A percentile compares a stretch with the other conserved stretches of the same genome.
phyloP scores from a whole-genome alignment of 2,888 invertebrate genomes.

The Nomada flava region DNA sequence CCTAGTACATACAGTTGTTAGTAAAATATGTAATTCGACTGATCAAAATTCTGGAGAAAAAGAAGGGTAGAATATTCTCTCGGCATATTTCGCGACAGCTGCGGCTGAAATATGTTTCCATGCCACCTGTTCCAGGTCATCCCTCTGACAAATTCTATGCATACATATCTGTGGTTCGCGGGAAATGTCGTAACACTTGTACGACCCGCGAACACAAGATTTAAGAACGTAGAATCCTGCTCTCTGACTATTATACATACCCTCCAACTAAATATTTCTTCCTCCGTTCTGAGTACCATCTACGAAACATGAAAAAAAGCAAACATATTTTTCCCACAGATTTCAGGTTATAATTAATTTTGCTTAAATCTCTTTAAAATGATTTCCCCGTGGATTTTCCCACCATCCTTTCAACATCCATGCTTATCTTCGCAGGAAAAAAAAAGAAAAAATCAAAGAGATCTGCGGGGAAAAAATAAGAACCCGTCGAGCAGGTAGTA shows the following conservation, averaged over 20 bases:
- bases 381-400: too few relatives aligned
- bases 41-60: not conserved
- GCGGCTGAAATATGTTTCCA: not conserved
- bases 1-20: not conserved
- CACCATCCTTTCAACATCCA: too few relatives aligned
- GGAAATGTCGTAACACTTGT: not conserved
- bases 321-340: too few relatives aligned
- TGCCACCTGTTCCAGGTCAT: not conserved
- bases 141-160: not conserved
- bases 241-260: too few relatives aligned
- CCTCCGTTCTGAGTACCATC: too few relatives aligned
- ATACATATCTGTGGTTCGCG: not conserved
- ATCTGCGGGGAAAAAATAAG: not conserved
- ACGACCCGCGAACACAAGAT: conserved; percentile 8
- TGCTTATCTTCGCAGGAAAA: not conserved
- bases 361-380: too few relatives aligned
- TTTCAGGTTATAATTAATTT: too few relatives aligned
- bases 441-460: too few relatives aligned
- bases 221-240: not conserved
- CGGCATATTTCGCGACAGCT: not conserved
- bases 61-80: too few relatives aligned
- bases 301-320: too few relatives aligned
- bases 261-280: too few relatives aligned
- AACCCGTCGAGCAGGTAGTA: not conserved
- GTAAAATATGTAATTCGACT: not conserved